Base-by-base conservation (phyloP, 1,140 invertebrate genomes). In the Heliconius melpomene region DNA sequence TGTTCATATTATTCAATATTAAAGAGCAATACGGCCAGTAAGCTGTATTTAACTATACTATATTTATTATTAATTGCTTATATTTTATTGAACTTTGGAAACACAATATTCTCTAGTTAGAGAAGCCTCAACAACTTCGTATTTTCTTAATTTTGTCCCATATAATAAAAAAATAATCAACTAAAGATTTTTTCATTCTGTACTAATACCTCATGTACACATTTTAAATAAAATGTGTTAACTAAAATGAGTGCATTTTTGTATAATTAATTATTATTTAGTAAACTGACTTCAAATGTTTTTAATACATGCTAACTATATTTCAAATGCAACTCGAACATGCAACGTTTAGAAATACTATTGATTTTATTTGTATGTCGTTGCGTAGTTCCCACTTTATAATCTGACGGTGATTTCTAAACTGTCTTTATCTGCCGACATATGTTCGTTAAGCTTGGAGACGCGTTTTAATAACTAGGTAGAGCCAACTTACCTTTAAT, bases 311-410 rank as follows among this genome's bases (percentile, higher is more conserved):
- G 73, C 40, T 29, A 74, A 29, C 23, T 46, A 32, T 36, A 40
- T 75, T 66, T 75, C 54, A 75, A 50, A 60, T 66, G 57, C 60
- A 70, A 76, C 66, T 36, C 23, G 40, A 77, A 77, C 75, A 77
- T 77, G 75, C 75, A n/a, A 77, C 13, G 75, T 71, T 23, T 70
- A n/a, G 75, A 77, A 77, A 77, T 71, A 46, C 57, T 77, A 77
- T 77, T 70, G 74, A 77, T 70, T 71, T 70, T 77, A 77, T 71
- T 32, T 77, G 23, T 77, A 70, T n/a, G 5, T 70, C 26, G 70
- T 77, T 77, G 57, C 75, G 60, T 66, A 46, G 57, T 70, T 77
- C 66, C 75, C 38, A 77, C 23, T 77, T 71, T 29, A 77, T 76
- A 75, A 70, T 66, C 60, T 77, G 60, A 16, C 38, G 38, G 60